Conservation (phyloP, 2,113 vertebrate genomes). For the Semnopithecus entellus region DNA sequence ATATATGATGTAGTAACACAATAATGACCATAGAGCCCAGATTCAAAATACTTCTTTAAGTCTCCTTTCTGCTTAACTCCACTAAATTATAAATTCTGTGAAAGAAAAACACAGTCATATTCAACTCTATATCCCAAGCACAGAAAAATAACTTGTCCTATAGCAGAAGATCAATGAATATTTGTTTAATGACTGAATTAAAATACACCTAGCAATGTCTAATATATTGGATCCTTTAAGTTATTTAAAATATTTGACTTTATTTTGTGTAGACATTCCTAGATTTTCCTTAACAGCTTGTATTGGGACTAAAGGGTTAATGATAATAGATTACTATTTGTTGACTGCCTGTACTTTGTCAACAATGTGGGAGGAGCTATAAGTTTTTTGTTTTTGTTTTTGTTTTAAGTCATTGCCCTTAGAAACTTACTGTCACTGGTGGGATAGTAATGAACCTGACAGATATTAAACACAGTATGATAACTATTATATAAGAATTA, state of each 20-base stretch:
- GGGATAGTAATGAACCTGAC: background rate
- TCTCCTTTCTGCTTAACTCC: background rate
- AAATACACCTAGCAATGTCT: background rate
- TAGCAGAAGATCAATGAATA: background rate
- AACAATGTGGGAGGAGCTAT: background rate
- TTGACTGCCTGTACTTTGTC: background rate
- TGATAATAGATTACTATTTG: background rate
- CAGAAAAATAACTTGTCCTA: background rate
- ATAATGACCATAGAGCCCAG: background rate
- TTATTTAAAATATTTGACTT: background rate
- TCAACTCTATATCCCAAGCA: background rate
- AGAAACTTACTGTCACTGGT: background rate
- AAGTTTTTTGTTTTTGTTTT: too few species aligned
- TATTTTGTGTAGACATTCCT: background rate
- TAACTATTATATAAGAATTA: background rate
- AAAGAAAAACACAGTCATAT: background rate
- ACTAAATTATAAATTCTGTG: background rate
- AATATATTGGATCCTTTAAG: background rate
- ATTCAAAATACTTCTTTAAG: background rate
- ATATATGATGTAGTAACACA: background rate
- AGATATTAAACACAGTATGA: background rate
- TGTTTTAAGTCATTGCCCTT: background rate
- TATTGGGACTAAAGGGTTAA: background rate
- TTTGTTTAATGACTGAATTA: background rate
- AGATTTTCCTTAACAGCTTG: background rate